Evolutionary conservation across 2,797 vertebrate species (phyloP), one percentile per base, ranked within the genome.

Genomic region (Pelodytes ibericus): DNA sequence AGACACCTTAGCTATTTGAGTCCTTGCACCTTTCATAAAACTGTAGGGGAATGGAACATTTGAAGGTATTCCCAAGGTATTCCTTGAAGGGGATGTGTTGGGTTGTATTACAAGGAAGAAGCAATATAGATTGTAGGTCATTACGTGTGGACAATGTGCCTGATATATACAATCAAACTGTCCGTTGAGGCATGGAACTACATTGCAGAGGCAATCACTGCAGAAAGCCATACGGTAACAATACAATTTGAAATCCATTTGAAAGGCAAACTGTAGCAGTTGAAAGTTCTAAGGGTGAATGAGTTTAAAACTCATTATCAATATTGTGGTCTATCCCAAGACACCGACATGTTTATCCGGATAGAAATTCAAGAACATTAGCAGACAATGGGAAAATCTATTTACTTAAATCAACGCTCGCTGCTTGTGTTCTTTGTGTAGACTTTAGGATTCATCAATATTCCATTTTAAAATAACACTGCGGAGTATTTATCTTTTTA

Each of bases 131-230:
- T 77, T 85, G 80, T 73, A 88, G 71, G 59, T 76, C 68, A 87
- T 89, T 85, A 83, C 56, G 6, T 75, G 77, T 80, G 83, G 87
- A 87, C 77, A 82, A 85, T 84, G 83, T 71, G 80, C 75, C 68
- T 83, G 83, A 86, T 83, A 82, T 0, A 86, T 74, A 85, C 79
- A 88, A 88, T 89, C 86, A 82, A 86, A 84, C 66, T 41, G 26
- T 83, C 85, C 88, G 81, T 70, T 87, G 89, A 89, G 87, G 85
- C 89, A 87, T 82, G 83, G 86, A 87, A 79, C 79, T 86, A 80
- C 80, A 71, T 76, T 81, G 82, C 80, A 82, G 82, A 87, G 83
- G 75, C 81, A 87, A 87, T 89, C 87, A 84, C 77, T 56, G 80
- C 75, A 84, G 81, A 88, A 85, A 86, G 83, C 80, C 81, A 82